phyloP scores from a whole-genome alignment of 2,888 invertebrate genomes.

The Lumbricus terrestris region DNA sequence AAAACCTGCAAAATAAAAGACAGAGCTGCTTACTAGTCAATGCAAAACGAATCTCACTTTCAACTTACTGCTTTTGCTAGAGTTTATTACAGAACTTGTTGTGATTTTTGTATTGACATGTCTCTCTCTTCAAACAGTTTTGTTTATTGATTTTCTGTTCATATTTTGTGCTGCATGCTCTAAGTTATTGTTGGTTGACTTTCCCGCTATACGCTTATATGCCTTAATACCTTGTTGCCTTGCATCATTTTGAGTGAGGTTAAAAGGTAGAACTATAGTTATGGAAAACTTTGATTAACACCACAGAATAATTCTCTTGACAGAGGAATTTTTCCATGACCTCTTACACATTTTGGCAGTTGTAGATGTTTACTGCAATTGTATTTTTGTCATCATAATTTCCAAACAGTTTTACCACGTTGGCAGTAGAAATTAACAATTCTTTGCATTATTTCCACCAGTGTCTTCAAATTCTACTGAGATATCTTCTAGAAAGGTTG shows the following conservation, averaged over 20 bases:
- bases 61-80: background rate
- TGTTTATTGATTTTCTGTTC: background rate
- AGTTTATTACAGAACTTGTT: background rate
- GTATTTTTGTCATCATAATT: background rate
- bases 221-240: background rate
- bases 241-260: background rate
- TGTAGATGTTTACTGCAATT: background rate
- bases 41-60: conserved; percentile 3
- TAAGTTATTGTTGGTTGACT: background rate
- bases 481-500: background rate
- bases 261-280: too few relatives aligned
- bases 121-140: background rate
- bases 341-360: background rate
- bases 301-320: background rate
- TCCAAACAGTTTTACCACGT: background rate
- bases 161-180: background rate
- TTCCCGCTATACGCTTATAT: background rate
- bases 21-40: background rate
- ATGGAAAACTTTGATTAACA: background rate
- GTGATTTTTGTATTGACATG: background rate
- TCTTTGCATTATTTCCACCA: background rate
- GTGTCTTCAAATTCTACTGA: background rate
- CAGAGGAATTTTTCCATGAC: background rate
- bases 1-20: background rate
- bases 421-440: background rate